Percentiles rank a stretch among this genome's conserved stretches.
Conservation (phyloP, 2,888 invertebrate genomes). For the Dryocosmus kuriphilus region DNA sequence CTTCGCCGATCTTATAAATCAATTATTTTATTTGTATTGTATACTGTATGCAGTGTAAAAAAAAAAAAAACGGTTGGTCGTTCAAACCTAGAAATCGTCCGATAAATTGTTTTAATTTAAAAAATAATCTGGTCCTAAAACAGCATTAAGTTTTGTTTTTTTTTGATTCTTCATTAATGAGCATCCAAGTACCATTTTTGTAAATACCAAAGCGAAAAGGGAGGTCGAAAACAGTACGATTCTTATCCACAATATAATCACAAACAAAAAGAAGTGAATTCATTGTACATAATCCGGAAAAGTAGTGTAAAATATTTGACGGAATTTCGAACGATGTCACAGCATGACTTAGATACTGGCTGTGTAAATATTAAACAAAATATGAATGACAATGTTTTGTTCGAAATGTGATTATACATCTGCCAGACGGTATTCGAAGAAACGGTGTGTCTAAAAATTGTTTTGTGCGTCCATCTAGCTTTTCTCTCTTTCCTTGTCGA, state of each 20-base stretch:
- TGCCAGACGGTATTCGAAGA: neutral
- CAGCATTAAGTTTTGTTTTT: neutral
- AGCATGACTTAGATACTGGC: slow-evolving; percentile 28
- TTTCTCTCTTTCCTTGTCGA: neutral
- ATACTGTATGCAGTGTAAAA: neutral
- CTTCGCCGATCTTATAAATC: neutral
- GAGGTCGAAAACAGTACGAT: slow-evolving; percentile 19
- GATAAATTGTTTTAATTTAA: neutral
- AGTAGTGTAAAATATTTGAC: slow-evolving; percentile 42
- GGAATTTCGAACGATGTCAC: slow-evolving; percentile 23
- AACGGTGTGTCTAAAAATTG: slow-evolving; percentile 28
- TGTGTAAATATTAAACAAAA: slow-evolving; percentile 40
- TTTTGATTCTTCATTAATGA: neutral
- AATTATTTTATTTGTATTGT: neutral
- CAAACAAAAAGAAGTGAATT: slow-evolving; percentile 20
- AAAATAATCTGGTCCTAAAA: neutral
- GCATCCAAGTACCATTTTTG: slow-evolving; percentile 39
- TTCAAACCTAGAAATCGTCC: neutral
- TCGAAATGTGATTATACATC: slow-evolving; percentile 24
- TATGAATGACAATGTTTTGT: slow-evolving; percentile 26
- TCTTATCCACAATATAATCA: slow-evolving; percentile 30
- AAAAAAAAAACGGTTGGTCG: neutral
- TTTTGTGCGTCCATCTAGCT: slow-evolving; percentile 29
- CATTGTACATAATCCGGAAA: slow-evolving; percentile 37
- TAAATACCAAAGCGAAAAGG: slow-evolving; percentile 43